Conservation (phyloP, 2,797 vertebrate species). For the Euthynnus affinis region DNA sequence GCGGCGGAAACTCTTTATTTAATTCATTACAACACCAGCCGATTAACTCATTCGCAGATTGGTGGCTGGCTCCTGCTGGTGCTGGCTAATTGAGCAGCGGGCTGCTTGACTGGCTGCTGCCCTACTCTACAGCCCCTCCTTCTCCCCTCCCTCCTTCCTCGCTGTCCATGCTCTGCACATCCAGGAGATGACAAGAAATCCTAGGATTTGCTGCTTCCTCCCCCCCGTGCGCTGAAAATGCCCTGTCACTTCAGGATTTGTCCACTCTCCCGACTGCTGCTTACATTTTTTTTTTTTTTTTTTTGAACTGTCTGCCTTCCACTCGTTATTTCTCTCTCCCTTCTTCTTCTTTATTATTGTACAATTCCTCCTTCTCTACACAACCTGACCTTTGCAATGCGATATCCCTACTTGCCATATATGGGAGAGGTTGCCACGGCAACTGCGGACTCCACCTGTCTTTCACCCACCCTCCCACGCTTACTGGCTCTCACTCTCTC, state of each 20-base stretch:
- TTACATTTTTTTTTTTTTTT: neutral
- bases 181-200: constrained; percentile 68
- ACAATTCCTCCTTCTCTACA: constrained; percentile 65
- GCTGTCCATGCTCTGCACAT: constrained; percentile 59
- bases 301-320: neutral
- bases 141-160: constrained; percentile 37
- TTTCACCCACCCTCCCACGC: constrained; percentile 58
- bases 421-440: constrained; percentile 87
- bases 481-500: constrained; percentile 27
- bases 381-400: constrained; percentile 89
- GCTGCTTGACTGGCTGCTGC: constrained; percentile 72
- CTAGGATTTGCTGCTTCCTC: constrained; percentile 50
- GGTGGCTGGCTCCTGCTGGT: constrained; percentile 73
- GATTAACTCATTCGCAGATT: constrained; percentile 84
- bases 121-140: constrained; percentile 67
- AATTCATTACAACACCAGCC: constrained; percentile 87
- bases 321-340: constrained; percentile 24
- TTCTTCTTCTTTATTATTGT: constrained; percentile 45
- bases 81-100: constrained; percentile 81
- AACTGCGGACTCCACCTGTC: constrained; percentile 94
- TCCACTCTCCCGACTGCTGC: constrained; percentile 20
- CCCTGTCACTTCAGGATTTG: constrained; percentile 62
- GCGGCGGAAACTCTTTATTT: constrained; percentile 86
- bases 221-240: constrained; percentile 56
- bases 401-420: constrained; percentile 84